These are phyloP conservation scores for Sakesphorus luctuosus DNA, from an alignment of 2,113 vertebrate species.

Conservation along the genomic window DNA sequence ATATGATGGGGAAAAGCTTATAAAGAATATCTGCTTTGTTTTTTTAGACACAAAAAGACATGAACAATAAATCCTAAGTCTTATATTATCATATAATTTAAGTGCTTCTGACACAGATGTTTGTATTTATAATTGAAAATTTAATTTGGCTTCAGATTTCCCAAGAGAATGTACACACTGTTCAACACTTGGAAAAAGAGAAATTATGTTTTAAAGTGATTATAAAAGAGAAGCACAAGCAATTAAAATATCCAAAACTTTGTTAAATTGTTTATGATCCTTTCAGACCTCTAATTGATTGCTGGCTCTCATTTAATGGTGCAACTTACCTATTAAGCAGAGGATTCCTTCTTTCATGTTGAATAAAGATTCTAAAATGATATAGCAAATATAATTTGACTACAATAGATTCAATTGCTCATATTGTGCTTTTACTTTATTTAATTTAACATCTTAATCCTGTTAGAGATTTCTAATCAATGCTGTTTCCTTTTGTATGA, in stretches of 20 bases:
- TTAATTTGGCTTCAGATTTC: conserved; percentile 63
- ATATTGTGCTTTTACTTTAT: not conserved
- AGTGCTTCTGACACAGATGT: conserved; percentile 51
- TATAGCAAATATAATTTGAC: not conserved
- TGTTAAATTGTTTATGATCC: conserved; percentile 52
- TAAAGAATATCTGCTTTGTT: not conserved
- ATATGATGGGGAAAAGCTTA: not conserved
- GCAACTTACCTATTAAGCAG: conserved; percentile 2
- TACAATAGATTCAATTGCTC: conserved; percentile 6
- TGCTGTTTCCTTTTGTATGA: not conserved
- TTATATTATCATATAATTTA: conserved; percentile 34
- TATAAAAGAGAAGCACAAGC: conserved; percentile 33
- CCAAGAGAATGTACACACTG: conserved; percentile 12
- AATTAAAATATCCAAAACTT: conserved; percentile 57
- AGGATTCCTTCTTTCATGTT: conserved; percentile 36
- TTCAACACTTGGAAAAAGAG: conserved; percentile 32
- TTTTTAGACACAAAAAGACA: conserved; percentile 11
- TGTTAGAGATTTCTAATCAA: conserved; percentile 16
- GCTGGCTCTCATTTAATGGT: not conserved
- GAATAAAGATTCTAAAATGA: conserved; percentile 8
- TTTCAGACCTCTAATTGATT: conserved; percentile 50
- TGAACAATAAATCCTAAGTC: not conserved
- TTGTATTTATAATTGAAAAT: conserved; percentile 73
- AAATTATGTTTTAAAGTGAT: conserved; percentile 35
- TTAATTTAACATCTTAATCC: not conserved